A percentile compares a stretch with the other conserved stretches of the same genome.
Evolutionary conservation across 2,113 vertebrate species (phyloP).

Genomic region (Urocitellus parryii): DNA sequence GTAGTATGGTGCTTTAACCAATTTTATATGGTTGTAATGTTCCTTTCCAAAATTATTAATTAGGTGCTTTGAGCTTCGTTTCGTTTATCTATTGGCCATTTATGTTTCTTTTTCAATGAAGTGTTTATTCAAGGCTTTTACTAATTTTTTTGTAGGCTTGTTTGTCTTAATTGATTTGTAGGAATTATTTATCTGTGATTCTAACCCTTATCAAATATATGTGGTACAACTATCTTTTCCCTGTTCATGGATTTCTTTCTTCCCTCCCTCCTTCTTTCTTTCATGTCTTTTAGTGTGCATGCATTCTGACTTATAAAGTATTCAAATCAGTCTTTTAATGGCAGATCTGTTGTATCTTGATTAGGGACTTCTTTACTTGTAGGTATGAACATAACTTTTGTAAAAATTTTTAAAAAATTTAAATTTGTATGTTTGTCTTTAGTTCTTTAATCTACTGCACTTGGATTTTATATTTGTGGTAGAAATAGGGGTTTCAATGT

Average conservation of each 20-base stretch:
- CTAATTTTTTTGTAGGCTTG: background rate
- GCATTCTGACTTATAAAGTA: background rate
- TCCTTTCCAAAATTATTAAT: conserved; percentile 27
- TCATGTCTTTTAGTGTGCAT: background rate
- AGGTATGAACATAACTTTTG: conserved; percentile 22
- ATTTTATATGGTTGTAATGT: background rate
- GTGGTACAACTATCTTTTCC: background rate
- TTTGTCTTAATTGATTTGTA: background rate
- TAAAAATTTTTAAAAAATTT: background rate
- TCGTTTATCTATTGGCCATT: background rate
- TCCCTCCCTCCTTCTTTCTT: too few species aligned
- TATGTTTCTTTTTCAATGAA: conserved; percentile 26
- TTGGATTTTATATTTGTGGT: conserved; percentile 30
- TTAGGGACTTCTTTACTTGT: conserved; percentile 16
- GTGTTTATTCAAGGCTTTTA: background rate
- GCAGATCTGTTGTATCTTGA: background rate
- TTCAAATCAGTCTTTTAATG: background rate
- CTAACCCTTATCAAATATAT: background rate
- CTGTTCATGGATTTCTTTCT: conserved; percentile 1
- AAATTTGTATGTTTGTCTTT: background rate
- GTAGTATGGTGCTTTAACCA: too few species aligned
- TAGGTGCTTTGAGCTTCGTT: conserved; percentile 19
- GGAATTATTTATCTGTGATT: background rate
- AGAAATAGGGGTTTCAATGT: background rate
- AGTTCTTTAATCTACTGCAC: conserved; percentile 19